These are phyloP conservation scores for Thymallus thymallus DNA, from an alignment of 2,113 vertebrate species.

Conservation along the genomic window DNA sequence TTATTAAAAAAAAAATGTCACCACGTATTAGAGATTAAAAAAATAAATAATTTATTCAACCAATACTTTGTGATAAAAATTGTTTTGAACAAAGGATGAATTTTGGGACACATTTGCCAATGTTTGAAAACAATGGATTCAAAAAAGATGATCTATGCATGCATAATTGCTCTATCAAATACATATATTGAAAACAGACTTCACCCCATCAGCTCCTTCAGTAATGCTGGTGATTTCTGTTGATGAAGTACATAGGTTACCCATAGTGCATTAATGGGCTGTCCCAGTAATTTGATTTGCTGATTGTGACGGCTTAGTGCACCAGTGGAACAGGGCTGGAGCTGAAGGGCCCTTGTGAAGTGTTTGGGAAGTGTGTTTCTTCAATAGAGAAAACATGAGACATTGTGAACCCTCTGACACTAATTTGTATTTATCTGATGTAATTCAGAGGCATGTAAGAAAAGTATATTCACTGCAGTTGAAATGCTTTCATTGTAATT, in stretches of 20 bases:
- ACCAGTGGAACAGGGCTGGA: not conserved
- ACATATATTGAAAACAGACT: not conserved
- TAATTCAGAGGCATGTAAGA: constrained; percentile 6
- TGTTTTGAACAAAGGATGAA: too few species aligned
- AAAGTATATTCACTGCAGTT: not conserved
- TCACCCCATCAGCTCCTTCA: not conserved
- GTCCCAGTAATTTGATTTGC: constrained; percentile 18
- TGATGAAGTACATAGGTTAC: not conserved
- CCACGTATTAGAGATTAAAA: too few species aligned
- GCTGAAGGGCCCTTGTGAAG: not conserved
- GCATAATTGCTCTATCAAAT: too few species aligned
- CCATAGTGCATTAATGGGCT: not conserved
- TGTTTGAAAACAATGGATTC: too few species aligned
- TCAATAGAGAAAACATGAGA: constrained; percentile 10
- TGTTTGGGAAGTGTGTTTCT: constrained; percentile 6
- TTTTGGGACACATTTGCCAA: too few species aligned
- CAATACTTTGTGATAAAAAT: too few species aligned
- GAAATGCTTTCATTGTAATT: constrained; percentile 13
- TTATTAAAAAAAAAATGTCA: too few species aligned
- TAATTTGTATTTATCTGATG: constrained; percentile 13
- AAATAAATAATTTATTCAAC: too few species aligned
- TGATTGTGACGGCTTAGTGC: not conserved
- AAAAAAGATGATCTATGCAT: too few species aligned
- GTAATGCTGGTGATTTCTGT: constrained; percentile 4
- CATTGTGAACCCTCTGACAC: constrained; percentile 17